A percentile compares a stretch with the other conserved stretches of the same genome.
These are phyloP conservation scores for Parazoanthus darwini DNA, from an alignment of 92 coral and sea anemone species.

Conservation along the genomic window DNA sequence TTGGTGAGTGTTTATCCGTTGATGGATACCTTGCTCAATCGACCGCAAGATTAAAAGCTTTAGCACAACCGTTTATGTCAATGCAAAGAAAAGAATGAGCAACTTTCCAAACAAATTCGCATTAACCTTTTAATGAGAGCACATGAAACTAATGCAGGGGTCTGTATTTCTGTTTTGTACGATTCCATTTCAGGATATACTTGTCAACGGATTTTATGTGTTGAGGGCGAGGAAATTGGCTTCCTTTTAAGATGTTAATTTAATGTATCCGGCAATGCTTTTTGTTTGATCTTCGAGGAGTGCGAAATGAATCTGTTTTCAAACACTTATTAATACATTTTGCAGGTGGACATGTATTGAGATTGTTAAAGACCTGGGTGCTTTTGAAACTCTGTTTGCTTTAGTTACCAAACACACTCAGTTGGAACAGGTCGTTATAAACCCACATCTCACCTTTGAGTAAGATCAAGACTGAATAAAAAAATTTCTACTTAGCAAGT, in stretches of 20 bases:
- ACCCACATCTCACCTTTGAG: background rate
- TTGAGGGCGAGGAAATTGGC: constrained; percentile 25
- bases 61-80: constrained; percentile 17
- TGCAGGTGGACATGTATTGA: constrained; percentile 44
- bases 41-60: background rate
- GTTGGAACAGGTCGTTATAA: constrained; percentile 6
- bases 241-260: constrained; percentile 42
- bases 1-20: background rate
- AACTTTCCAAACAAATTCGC: constrained; percentile 15
- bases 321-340: constrained; percentile 43
- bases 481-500: background rate
- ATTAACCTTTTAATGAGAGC: background rate
- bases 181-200: constrained; percentile 32
- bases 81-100: background rate
- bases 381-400: constrained; percentile 17
- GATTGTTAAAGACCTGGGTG: constrained; percentile 24
- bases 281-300: constrained; percentile 38
- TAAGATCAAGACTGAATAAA: background rate
- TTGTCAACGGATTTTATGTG: constrained; percentile 19
- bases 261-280: constrained; percentile 35
- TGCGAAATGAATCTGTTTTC: constrained; percentile 42
- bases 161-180: background rate
- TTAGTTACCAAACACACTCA: constrained; percentile 31
- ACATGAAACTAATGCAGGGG: constrained; percentile 17
- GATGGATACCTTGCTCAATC: background rate